Conservation (phyloP, 2,113 vertebrate genomes). For the Lates calcarifer region DNA sequence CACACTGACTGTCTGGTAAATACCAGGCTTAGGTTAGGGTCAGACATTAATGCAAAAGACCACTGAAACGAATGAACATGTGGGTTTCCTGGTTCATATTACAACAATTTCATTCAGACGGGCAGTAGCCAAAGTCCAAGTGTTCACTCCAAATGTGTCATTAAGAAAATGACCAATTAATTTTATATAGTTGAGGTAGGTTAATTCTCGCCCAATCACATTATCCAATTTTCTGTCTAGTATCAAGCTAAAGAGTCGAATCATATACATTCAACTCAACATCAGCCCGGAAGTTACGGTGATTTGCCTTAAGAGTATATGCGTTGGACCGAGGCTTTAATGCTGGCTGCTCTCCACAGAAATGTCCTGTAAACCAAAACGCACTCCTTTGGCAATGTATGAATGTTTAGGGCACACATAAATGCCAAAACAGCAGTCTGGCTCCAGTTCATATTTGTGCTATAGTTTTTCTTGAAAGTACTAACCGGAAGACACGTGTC, state of each 20-base stretch:
- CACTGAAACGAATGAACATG: neutral
- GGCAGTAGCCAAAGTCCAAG: rapidly evolving
- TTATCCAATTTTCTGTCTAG: slow-evolving; percentile 10
- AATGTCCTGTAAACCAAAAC: neutral
- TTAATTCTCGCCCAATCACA: neutral
- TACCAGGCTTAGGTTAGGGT: too few relatives aligned
- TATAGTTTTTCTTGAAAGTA: slow-evolving; percentile 54
- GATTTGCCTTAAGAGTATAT: neutral
- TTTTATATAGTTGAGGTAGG: neutral
- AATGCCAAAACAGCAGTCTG: neutral
- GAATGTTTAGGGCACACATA: too few relatives aligned
- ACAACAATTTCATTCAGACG: neutral
- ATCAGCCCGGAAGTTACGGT: slow-evolving; percentile 26
- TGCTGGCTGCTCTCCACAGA: neutral
- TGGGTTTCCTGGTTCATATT: neutral
- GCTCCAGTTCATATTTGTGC: neutral
- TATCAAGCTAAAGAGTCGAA: neutral
- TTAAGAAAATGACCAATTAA: neutral
- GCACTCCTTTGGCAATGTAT: rapidly evolving
- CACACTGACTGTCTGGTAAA: neutral
- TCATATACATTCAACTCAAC: neutral
- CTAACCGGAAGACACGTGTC: neutral
- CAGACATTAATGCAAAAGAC: neutral
- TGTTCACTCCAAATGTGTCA: neutral
- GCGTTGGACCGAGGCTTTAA: rapidly evolving